A percentile compares a stretch with the other conserved stretches of the same genome.
Conservation (phyloP, 2,888 invertebrate species). For the Hydraecia micacea region DNA sequence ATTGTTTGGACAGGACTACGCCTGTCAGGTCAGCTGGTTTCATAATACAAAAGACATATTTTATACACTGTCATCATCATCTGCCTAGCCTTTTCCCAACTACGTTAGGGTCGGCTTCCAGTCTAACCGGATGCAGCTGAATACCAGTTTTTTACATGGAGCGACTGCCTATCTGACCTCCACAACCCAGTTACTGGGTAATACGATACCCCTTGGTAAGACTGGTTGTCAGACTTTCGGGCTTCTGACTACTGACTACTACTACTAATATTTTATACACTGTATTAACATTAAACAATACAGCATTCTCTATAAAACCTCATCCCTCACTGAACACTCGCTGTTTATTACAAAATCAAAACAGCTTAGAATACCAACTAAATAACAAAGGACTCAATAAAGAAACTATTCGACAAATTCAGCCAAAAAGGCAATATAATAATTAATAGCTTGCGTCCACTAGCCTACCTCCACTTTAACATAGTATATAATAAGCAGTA, state of each 20-base stretch:
- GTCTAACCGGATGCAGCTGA: too few relatives aligned
- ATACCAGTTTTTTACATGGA: too few relatives aligned
- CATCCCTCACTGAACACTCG: neutral
- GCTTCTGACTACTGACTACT: too few relatives aligned
- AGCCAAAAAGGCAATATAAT: constrained; percentile 84
- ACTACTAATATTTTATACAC: neutral
- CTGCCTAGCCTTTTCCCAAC: too few relatives aligned
- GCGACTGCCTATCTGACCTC: too few relatives aligned
- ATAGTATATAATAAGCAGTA: constrained; percentile 15
- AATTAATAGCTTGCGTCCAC: constrained; percentile 81
- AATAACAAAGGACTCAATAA: constrained; percentile 76
- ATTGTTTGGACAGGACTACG: neutral
- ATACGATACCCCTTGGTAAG: too few relatives aligned
- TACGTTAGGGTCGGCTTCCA: too few relatives aligned
- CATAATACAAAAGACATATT: neutral
- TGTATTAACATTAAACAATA: neutral
- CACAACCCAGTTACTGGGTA: too few relatives aligned
- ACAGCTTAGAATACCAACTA: constrained; percentile 60
- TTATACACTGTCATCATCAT: neutral
- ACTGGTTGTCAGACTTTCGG: too few relatives aligned
- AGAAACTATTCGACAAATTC: constrained; percentile 79
- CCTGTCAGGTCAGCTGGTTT: neutral
- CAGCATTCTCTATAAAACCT: constrained; percentile 7
- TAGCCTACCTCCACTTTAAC: constrained; percentile 63
- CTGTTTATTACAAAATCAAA: constrained; percentile 53